Conservation (phyloP, 1,140 invertebrate species). For the Apis dorsata region DNA sequence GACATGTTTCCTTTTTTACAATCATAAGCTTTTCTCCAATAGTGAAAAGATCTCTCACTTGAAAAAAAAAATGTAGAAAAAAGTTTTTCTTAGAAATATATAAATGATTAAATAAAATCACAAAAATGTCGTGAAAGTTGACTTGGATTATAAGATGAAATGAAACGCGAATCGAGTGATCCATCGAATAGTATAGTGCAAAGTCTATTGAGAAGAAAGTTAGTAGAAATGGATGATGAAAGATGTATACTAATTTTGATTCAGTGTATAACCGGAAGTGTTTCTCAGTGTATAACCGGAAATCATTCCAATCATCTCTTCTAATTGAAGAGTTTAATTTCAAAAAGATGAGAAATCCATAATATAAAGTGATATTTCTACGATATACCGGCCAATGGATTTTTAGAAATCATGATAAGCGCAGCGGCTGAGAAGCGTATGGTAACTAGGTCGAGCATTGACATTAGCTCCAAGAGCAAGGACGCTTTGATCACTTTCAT, state of each 20-base stretch:
- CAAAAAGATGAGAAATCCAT: not conserved
- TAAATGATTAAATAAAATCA: not conserved
- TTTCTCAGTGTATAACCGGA: not conserved
- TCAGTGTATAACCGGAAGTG: not conserved
- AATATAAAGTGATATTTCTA: not conserved
- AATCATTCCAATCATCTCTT: not conserved
- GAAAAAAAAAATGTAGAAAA: not conserved
- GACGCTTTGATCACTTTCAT: conserved; percentile 64
- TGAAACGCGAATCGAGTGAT: not conserved
- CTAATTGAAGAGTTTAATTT: not conserved
- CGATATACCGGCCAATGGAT: not conserved
- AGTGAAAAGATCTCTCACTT: not conserved
- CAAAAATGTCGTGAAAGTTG: conserved; percentile 11
- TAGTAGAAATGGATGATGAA: not conserved
- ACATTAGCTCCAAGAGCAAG: conserved; percentile 65
- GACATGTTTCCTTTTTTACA: no score
- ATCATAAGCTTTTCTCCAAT: not conserved
- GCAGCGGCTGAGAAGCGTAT: not conserved
- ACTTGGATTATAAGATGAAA: not conserved
- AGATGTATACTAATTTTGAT: not conserved
- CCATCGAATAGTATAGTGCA: not conserved
- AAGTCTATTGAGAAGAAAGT: not conserved
- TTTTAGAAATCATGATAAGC: conserved; percentile 55
- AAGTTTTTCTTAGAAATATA: not conserved
- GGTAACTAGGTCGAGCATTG: conserved; percentile 49